A percentile compares a stretch with the other conserved stretches of the same genome.
Evolutionary conservation across 2,888 invertebrate genomes (phyloP).

Genomic region (Drosophila differens): DNA sequence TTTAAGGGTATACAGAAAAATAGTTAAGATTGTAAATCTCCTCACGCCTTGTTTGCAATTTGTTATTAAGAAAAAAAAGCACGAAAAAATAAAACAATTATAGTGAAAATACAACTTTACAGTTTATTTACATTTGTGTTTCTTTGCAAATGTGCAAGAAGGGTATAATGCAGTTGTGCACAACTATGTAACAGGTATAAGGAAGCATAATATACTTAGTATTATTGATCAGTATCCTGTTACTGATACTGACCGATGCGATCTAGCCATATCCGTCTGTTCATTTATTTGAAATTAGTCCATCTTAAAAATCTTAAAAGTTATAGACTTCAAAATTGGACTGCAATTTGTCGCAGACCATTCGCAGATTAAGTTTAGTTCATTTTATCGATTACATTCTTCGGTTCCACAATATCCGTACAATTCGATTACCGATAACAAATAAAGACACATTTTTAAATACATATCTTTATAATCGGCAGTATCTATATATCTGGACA

Average conservation of each 20-base stretch:
- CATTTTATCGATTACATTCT: background rate
- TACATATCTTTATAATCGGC: background rate
- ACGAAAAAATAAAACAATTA: constrained; percentile 1
- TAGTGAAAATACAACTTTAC: constrained; percentile 5
- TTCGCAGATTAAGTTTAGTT: background rate
- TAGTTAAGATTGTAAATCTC: constrained; percentile 23
- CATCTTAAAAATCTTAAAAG: background rate
- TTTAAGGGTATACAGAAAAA: background rate
- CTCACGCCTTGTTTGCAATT: constrained; percentile 41
- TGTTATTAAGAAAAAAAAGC: constrained; percentile 47
- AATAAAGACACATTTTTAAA: background rate
- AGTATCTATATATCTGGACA: background rate
- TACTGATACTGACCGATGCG: background rate
- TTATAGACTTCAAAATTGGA: background rate
- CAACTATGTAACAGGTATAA: background rate
- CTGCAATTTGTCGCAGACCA: background rate
- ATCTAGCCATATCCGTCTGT: background rate
- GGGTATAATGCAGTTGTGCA: no score
- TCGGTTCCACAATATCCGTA: accelerated
- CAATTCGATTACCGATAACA: background rate
- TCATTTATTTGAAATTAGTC: background rate
- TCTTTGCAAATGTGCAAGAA: background rate
- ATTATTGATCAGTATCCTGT: background rate
- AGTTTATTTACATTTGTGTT: constrained; percentile 18
- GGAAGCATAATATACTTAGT: background rate